A percentile compares a stretch with the other conserved stretches of the same genome.
Evolutionary conservation across 2,797 vertebrate species (phyloP).

Genomic region (Staurois parvus): DNA sequence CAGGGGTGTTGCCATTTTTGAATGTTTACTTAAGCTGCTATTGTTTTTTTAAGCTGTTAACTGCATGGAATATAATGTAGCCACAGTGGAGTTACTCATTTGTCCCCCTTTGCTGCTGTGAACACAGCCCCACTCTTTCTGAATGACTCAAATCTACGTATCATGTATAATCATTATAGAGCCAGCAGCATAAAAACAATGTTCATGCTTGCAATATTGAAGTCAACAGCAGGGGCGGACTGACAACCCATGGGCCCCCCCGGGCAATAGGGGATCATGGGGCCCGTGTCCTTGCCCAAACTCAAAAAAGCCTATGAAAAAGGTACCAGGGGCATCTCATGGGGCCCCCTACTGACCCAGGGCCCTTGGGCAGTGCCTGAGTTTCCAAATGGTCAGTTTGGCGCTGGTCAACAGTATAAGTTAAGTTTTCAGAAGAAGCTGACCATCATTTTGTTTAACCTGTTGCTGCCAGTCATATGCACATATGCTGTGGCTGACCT

Average conservation of each 20-base stretch:
- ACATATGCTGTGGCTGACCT: too few species aligned
- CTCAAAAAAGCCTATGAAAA: too few species aligned
- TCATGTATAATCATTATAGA: neutral
- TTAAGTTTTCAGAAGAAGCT: neutral
- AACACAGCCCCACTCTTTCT: neutral
- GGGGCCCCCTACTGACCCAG: too few species aligned
- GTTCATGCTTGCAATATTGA: neutral
- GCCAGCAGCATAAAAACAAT: neutral
- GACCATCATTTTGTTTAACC: neutral
- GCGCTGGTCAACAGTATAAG: neutral
- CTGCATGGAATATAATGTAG: slow-evolving; percentile 16
- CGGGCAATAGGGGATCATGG: too few species aligned
- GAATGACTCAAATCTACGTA: neutral
- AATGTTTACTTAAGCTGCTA: slow-evolving; percentile 30
- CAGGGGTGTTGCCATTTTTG: neutral
- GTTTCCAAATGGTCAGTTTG: too few species aligned
- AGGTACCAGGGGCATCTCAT: too few species aligned
- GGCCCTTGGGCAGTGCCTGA: too few species aligned
- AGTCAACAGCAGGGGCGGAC: too few species aligned
- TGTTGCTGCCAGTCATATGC: neutral
- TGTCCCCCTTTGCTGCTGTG: slow-evolving; percentile 15
- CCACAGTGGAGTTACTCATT: neutral
- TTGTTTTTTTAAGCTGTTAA: neutral
- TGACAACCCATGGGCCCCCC: too few species aligned
- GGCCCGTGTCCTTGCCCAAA: too few species aligned